Conservation (phyloP, 2,797 vertebrate genomes). For the Poeciliopsis turneri region DNA sequence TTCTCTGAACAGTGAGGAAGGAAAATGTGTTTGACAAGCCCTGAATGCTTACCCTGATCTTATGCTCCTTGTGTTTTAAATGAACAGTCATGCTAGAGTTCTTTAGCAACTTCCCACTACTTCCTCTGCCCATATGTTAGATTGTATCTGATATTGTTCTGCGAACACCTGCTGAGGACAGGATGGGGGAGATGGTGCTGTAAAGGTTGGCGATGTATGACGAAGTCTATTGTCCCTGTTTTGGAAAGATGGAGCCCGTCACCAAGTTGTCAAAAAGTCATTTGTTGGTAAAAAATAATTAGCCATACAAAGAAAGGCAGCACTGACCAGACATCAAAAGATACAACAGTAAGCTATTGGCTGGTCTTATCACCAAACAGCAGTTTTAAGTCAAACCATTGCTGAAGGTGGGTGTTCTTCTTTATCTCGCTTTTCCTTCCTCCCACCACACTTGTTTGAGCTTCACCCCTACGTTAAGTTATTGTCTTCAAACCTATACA, state of each 20-base stretch:
- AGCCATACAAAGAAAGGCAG: slow-evolving; percentile 5
- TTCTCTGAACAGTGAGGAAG: not conserved
- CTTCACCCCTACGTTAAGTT: slow-evolving; percentile 21
- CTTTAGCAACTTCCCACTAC: slow-evolving; percentile 50
- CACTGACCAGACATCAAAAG: slow-evolving; percentile 13
- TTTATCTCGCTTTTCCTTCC: not conserved
- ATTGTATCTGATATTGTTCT: slow-evolving; percentile 48
- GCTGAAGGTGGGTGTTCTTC: not conserved
- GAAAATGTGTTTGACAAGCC: slow-evolving; percentile 5
- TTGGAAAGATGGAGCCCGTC: slow-evolving; percentile 24
- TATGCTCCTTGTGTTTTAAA: slow-evolving; percentile 20
- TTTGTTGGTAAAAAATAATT: slow-evolving; percentile 21
- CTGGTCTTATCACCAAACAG: slow-evolving; percentile 9
- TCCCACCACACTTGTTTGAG: slow-evolving; percentile 17
- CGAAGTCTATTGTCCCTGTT: slow-evolving; percentile 43
- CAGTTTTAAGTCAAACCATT: not conserved
- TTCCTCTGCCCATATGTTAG: slow-evolving; percentile 56
- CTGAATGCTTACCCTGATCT: slow-evolving; percentile 17
- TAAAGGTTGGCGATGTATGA: slow-evolving; percentile 36
- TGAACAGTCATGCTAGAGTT: slow-evolving; percentile 39
- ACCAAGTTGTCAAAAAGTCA: slow-evolving; percentile 31
- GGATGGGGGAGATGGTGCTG: slow-evolving; percentile 50
- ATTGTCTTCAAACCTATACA: slow-evolving; percentile 5
- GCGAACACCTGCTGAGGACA: slow-evolving; percentile 58
- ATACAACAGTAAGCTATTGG: not conserved